A percentile compares a stretch with the other conserved stretches of the same genome.
These are phyloP conservation scores for Megatriorchis doriae DNA, from an alignment of 2,113 vertebrate genomes.

Conservation along the genomic window DNA sequence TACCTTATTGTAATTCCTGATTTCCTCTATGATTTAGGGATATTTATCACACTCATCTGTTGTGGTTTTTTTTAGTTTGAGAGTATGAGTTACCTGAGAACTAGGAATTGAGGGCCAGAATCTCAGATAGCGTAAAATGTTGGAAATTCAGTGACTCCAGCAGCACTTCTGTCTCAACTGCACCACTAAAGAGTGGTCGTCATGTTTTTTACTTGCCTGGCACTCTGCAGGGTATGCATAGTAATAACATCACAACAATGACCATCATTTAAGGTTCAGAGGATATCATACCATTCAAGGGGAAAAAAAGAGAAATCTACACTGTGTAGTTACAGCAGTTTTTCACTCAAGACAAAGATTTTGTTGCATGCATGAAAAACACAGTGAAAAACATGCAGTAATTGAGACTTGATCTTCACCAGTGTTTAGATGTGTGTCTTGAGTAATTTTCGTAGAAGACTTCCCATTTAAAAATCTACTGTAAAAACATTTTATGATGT, in stretches of 20 bases:
- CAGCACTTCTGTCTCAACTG: not conserved
- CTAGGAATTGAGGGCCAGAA: not conserved
- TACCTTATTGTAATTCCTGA: not conserved
- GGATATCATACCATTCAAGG: not conserved
- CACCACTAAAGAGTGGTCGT: not conserved
- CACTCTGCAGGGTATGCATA: not conserved
- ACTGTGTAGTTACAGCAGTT: not conserved
- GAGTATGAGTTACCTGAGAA: not conserved
- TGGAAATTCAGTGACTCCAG: not conserved
- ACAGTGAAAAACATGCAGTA: not conserved
- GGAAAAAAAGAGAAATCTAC: not conserved
- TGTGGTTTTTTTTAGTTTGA: not conserved
- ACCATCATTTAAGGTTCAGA: not conserved
- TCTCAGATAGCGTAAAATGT: not conserved
- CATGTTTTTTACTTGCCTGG: not conserved
- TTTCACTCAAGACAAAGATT: not conserved
- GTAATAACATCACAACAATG: not conserved
- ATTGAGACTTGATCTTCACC: not conserved
- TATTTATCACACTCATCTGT: not conserved
- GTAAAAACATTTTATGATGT: constrained; percentile 26
- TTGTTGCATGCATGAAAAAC: not conserved
- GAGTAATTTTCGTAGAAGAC: not conserved
- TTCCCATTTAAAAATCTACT: not conserved
- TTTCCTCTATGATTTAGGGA: not conserved
- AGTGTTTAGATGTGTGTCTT: not conserved